Evolutionary conservation across 2,888 invertebrate species (phyloP).

Genomic region (Microplitis manilae): DNA sequence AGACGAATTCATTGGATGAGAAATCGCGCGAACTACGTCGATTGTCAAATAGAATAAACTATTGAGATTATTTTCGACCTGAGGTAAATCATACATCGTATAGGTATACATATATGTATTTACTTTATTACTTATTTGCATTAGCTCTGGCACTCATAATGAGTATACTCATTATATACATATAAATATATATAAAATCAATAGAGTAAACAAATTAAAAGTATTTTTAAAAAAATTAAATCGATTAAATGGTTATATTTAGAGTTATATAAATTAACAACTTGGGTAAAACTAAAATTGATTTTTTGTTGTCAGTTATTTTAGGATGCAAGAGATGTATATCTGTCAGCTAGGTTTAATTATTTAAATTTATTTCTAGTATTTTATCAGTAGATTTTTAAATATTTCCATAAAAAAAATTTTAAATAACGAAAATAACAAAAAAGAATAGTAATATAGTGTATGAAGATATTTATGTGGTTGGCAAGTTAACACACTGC

Average conservation of each 20-base stretch:
- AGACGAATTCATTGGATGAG: slow-evolving; percentile 21
- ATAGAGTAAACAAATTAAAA: too few relatives aligned
- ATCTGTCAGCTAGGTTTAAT: not conserved
- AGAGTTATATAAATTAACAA: too few relatives aligned
- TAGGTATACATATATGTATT: too few relatives aligned
- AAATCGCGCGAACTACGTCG: slow-evolving; percentile 25
- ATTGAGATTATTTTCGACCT: slow-evolving; percentile 5
- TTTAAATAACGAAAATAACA: slow-evolving; percentile 16
- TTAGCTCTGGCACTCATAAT: too few relatives aligned
- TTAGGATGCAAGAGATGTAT: too few relatives aligned
- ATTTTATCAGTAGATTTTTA: not conserved
- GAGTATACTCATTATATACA: too few relatives aligned
- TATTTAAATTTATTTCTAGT: not conserved
- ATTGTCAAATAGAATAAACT: slow-evolving; percentile 11
- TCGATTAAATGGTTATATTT: too few relatives aligned
- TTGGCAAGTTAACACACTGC: slow-evolving; percentile 16
- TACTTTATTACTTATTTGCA: too few relatives aligned
- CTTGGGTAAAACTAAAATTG: too few relatives aligned
- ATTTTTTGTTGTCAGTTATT: too few relatives aligned
- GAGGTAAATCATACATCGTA: slow-evolving; percentile 2
- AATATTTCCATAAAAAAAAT: not conserved
- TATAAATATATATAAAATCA: too few relatives aligned
- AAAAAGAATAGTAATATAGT: not conserved
- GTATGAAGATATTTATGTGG: slow-evolving; percentile 22
- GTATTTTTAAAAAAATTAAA: too few relatives aligned